Base-by-base conservation (phyloP, 2,113 vertebrate genomes). In the Poeciliopsis prolifica region DNA sequence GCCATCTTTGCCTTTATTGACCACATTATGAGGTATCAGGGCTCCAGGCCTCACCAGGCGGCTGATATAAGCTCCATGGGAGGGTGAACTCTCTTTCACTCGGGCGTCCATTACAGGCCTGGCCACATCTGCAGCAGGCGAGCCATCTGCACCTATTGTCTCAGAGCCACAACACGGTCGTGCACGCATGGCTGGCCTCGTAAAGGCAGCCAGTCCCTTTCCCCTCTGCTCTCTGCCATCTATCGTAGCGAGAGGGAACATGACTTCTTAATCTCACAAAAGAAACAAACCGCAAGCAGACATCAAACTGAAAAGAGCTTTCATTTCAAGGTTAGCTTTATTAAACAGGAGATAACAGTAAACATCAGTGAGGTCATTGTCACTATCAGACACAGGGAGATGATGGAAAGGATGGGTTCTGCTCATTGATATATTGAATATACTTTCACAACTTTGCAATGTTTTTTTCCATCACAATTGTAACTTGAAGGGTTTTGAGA, bases 101-200 rank as follows among this genome's bases (percentile, higher is more conserved):
- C 82, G 89, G 84, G 89, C 89, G 91, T 92, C 89, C 86, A 90
- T 93, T 92, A 91, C 92, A 91, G 86, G 87, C 84, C 85, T 70
- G 78, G 78, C 86, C 90, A 91, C 91, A 93, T 94, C 92, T 94
- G 92, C 92, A 92, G 89, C 66, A 42, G 87, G 87, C 87, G 86
- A 66, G 86, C 92, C 94, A 94, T 94, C 94, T 94, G 93, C 91
- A 93, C 88, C 91, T 83, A 91, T 94, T 94, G 92, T 94, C 89
- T 91, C 69, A 14, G 81, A 89, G 88, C 85, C 88, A 86, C 84
- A 87, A 80, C 89, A 86, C 88, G 75, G 83, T 74, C 87, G 75
- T 70, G 73, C 87, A 93, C 73, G 90, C 91, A 90, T 88, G 92
- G 88, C 86, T 92, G 85, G 86, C 85, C 88, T 88, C 68, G 54